Percentiles rank a stretch among this genome's conserved stretches.
Evolutionary conservation across 30 jellyfish, hydroid and myxozoan species (phyloP).

Genomic region (Hydractinia echinata): DNA sequence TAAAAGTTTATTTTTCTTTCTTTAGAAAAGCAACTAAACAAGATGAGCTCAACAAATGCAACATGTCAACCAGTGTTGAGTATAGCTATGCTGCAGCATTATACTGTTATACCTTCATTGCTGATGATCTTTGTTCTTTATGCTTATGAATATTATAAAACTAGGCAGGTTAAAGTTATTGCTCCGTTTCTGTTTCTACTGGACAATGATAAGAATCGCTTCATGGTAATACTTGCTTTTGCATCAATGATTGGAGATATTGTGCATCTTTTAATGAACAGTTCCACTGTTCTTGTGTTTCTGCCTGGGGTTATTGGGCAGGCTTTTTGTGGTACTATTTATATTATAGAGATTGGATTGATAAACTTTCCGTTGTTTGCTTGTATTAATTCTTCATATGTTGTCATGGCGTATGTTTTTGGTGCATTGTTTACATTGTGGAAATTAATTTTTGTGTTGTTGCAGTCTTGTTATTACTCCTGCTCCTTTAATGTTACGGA

Average conservation of each 20-base stretch:
- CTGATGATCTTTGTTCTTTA: not conserved
- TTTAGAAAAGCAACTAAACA: too few relatives aligned
- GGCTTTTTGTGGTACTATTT: not conserved
- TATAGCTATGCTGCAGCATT: not conserved
- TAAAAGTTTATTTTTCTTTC: too few relatives aligned
- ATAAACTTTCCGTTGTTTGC: not conserved
- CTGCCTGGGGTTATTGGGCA: not conserved
- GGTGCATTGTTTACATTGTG: not conserved
- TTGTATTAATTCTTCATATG: not conserved
- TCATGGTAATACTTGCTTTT: conserved; percentile 6
- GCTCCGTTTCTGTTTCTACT: not conserved
- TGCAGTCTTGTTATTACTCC: not conserved
- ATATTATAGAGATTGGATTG: not conserved
- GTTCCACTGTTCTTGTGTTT: not conserved
- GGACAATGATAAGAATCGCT: conserved; percentile 5
- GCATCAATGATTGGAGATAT: not conserved
- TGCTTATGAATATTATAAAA: not conserved
- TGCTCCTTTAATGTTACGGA: not conserved
- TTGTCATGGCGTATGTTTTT: not conserved
- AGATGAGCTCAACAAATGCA: too few relatives aligned
- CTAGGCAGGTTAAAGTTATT: not conserved
- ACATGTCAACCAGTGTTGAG: too few relatives aligned
- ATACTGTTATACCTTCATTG: not conserved
- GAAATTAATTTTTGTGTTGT: not conserved
- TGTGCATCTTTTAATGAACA: not conserved